Evolutionary conservation across 37 sponge, comb jelly and placozoan species (phyloP).

Genomic region (Aphrocallistes beatrix): DNA sequence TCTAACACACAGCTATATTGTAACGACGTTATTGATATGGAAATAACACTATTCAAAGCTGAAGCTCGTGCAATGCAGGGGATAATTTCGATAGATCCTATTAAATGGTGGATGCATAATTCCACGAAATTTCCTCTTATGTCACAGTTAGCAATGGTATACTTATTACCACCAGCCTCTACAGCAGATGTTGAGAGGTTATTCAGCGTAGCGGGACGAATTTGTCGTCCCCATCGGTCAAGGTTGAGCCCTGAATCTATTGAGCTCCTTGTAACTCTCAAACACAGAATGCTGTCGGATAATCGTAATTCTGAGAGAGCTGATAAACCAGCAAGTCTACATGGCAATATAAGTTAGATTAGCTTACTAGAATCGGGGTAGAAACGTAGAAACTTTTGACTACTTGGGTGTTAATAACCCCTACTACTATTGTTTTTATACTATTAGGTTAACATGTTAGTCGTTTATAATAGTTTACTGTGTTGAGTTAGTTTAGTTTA

Average conservation of each 20-base stretch:
- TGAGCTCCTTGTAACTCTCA: not conserved
- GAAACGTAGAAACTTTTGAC: no score
- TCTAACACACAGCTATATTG: not conserved
- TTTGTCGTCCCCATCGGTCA: not conserved
- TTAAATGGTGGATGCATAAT: not conserved
- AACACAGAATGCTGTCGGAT: not conserved
- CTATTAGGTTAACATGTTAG: no score
- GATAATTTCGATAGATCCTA: not conserved
- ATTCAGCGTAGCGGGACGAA: constrained; percentile 11
- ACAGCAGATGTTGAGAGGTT: not conserved
- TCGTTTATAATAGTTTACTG: no score
- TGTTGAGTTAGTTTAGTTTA: no score
- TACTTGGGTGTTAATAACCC: no score
- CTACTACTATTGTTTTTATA: no score
- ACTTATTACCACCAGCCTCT: not conserved
- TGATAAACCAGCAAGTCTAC: no score
- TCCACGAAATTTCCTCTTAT: not conserved
- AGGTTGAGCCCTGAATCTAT: not conserved
- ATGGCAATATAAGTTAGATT: no score
- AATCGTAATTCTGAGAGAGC: no score
- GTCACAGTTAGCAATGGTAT: not conserved
- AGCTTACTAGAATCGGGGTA: no score
- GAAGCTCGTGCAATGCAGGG: not conserved
- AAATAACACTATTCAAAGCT: constrained; percentile 1
- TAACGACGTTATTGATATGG: not conserved